These are phyloP conservation scores for Idris sp. DNA, from an alignment of 1,140 invertebrate genomes.

Conservation along the genomic window DNA sequence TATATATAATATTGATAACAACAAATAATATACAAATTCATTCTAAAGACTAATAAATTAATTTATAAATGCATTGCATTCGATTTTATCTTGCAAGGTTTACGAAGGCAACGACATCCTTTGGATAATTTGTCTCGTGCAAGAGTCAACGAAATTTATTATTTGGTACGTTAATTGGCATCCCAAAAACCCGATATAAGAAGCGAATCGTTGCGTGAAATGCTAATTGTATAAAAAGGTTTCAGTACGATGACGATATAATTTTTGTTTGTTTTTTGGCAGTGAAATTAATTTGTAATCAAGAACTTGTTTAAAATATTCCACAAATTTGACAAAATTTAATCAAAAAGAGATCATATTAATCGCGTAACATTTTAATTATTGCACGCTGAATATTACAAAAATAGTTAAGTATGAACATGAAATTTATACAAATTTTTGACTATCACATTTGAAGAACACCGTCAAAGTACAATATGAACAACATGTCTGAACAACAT, in stretches of 20 bases:
- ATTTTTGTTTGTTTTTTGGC: conserved; percentile 28
- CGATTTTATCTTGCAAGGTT: conserved; percentile 42
- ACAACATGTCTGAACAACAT: conserved; percentile 25
- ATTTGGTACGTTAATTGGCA: conserved; percentile 49
- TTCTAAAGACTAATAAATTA: conserved; percentile 59
- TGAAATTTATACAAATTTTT: no score
- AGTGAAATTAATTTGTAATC: no score
- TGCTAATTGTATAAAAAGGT: conserved; percentile 32
- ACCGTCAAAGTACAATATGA: conserved; percentile 43
- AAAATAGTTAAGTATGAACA: no score
- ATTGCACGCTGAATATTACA: no score
- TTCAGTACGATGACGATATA: conserved; percentile 30
- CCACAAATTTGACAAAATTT: no score
- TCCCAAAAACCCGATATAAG: conserved; percentile 56
- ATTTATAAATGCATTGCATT: conserved; percentile 62
- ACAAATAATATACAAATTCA: conserved; percentile 62
- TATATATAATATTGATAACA: conserved; percentile 59
- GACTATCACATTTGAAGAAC: conserved; percentile 29
- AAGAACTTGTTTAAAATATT: no score
- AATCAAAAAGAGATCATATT: no score
- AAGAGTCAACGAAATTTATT: conserved; percentile 46
- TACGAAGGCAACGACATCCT: conserved; percentile 4
- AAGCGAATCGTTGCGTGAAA: conserved; percentile 47
- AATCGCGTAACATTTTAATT: no score
- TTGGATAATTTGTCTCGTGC: conserved; percentile 7